These are phyloP conservation scores for Lagocephalus sceleratus DNA, from an alignment of 2,797 vertebrate species.

Conservation along the genomic window DNA sequence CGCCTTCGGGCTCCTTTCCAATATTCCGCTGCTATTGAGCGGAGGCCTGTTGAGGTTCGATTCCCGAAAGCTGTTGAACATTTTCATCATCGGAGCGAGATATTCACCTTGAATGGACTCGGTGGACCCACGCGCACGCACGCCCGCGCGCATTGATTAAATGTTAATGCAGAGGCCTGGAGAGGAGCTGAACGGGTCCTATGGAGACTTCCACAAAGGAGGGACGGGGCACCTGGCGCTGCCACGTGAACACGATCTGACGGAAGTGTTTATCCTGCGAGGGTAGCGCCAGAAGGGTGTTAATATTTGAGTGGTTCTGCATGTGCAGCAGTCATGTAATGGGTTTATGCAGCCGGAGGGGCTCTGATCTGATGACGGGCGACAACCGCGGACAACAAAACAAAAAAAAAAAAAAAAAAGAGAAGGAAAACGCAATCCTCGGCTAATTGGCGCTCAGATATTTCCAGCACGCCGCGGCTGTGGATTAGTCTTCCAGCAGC, in stretches of 20 bases:
- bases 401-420: constrained; percentile 14
- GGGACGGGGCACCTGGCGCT: constrained; percentile 66
- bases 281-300: constrained; percentile 55
- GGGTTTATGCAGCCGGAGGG: constrained; percentile 54
- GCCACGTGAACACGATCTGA: constrained; percentile 54
- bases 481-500: constrained; percentile 64
- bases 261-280: constrained; percentile 54
- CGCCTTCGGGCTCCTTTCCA: neutral
- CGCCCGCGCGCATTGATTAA: too few relatives aligned
- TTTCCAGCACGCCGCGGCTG: constrained; percentile 49
- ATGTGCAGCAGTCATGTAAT: constrained; percentile 53
- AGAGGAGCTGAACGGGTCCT: constrained; percentile 43
- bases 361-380: constrained; percentile 67
- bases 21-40: neutral
- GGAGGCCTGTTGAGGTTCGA: neutral
- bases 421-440: constrained; percentile 24
- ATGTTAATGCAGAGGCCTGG: too few relatives aligned
- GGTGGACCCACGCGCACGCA: too few relatives aligned
- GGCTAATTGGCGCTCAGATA: constrained; percentile 62
- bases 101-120: too few relatives aligned
- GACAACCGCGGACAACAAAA: constrained; percentile 66
- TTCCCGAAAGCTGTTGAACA: constrained; percentile 41
- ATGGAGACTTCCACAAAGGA: constrained; percentile 40
- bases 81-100: too few relatives aligned
- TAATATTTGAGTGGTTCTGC: constrained; percentile 65